Percentiles rank a stretch among this genome's conserved stretches.
These are phyloP conservation scores for Magallana gigas DNA, from an alignment of 1,140 invertebrate genomes.

Conservation along the genomic window DNA sequence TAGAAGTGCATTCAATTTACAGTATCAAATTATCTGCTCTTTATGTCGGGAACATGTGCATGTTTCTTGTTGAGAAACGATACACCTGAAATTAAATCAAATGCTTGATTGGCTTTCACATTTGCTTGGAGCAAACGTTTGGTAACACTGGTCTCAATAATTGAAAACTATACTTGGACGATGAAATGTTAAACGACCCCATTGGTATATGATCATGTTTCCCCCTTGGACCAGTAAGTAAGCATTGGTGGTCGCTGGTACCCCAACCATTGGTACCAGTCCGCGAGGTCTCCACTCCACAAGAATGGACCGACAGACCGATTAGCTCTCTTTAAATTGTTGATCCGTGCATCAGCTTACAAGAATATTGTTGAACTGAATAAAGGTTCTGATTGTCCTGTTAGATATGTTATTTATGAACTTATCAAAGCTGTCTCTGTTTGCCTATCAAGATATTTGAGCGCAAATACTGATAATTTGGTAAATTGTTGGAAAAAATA, in stretches of 20 bases:
- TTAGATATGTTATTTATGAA: constrained; percentile 19
- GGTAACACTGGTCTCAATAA: neutral
- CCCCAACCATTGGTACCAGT: neutral
- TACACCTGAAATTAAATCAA: constrained; percentile 6
- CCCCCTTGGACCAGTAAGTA: neutral
- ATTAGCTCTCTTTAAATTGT: constrained; percentile 25
- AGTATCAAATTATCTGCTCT: constrained; percentile 18
- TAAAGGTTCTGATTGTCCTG: constrained; percentile 17
- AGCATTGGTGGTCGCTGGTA: neutral
- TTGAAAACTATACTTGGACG: neutral
- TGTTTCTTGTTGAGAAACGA: constrained; percentile 1
- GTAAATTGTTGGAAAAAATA: constrained; percentile 22
- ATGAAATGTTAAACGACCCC: neutral
- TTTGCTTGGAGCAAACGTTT: neutral
- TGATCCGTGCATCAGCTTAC: constrained; percentile 3
- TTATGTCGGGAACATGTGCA: constrained; percentile 1
- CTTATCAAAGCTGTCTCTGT: constrained; percentile 4
- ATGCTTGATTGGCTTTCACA: neutral
- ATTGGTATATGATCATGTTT: neutral
- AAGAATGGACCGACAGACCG: neutral
- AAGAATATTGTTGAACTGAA: constrained; percentile 2
- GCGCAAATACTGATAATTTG: neutral
- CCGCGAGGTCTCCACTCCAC: constrained; percentile 1
- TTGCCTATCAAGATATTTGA: neutral
- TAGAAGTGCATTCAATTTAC: constrained; percentile 1